phyloP scores from a whole-genome alignment of 2,797 vertebrate genomes.

The Gymnoscopelus microlampas region DNA sequence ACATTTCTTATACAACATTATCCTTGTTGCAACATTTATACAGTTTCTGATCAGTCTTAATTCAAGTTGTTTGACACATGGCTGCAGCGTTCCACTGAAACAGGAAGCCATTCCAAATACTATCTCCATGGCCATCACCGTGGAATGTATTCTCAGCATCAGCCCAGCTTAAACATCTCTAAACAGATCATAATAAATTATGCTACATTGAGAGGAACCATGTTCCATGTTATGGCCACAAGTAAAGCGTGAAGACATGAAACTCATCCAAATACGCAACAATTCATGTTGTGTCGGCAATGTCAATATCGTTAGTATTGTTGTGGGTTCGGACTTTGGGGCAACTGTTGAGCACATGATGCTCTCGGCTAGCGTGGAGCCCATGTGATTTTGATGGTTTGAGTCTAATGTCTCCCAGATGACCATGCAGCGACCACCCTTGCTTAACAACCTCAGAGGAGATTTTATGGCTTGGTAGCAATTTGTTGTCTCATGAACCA shows the following conservation, averaged over 20 bases:
- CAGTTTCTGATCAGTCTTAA: constrained; percentile 12
- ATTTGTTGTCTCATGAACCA: constrained; percentile 80
- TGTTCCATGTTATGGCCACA: neutral
- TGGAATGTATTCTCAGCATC: constrained; percentile 49
- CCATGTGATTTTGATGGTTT: constrained; percentile 66
- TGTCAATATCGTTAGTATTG: constrained; percentile 23
- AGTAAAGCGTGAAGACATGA: constrained; percentile 4
- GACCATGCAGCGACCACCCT: constrained; percentile 53
- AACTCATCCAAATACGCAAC: constrained; percentile 18
- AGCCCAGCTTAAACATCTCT: constrained; percentile 34
- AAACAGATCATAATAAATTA: constrained; percentile 29
- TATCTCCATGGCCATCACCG: constrained; percentile 31
- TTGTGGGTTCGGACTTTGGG: constrained; percentile 32
- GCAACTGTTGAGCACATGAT: neutral
- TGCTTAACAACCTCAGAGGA: constrained; percentile 63
- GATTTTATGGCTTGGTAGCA: constrained; percentile 76
- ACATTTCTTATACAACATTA: constrained; percentile 32
- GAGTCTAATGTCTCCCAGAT: constrained; percentile 79
- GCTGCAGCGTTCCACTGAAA: constrained; percentile 45
- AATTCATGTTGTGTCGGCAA: neutral
- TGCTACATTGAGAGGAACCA: neutral
- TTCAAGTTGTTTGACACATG: constrained; percentile 30
- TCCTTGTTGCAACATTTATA: constrained; percentile 30
- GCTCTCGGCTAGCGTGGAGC: constrained; percentile 38
- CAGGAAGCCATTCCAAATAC: constrained; percentile 47